Base-by-base conservation (phyloP, 2,113 vertebrate species). In the Geothlypis trichas region DNA sequence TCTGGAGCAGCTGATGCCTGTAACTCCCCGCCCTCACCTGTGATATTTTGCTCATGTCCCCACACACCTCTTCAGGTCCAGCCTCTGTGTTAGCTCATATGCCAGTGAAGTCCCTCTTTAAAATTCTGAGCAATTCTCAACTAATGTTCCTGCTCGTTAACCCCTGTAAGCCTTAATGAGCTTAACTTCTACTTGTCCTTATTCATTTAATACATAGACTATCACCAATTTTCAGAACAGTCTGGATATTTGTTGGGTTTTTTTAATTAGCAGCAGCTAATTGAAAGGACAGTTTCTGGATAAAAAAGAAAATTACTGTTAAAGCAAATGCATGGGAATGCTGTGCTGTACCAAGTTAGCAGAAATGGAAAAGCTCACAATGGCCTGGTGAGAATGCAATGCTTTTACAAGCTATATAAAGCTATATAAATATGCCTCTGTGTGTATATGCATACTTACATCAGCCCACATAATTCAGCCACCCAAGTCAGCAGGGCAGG, bases 251-350 rank as follows among this genome's bases (percentile, higher is more conserved):
- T 67, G 30, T 67, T 75, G 59, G 30, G 1, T 47, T 76, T 75
- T 75, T 95, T 93, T 37, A 95, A 96, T 97, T 96, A 96, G 22
- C 68, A 71, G 16, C 13, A 79, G 49, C 44, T 94, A 95, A 96
- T 91, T 96, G 89, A 95, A 95, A 91, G 49, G 26, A 76, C 13
- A 63, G 31, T 82, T 89, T 59, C 30, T 63, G 67, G 42, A 81
- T 81, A 51, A 81, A 95, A 76, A 51, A 41, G n/a, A 72, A 92
- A 90, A 27, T 54, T 22, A 59, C 21, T 62, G 37, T 65, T 39
- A 44, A 84, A 90, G 42, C 44, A 63, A 89, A 90, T 79, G 13
- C 27, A 51, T 37, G 27, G 24, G 14, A 47, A 54, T 68, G 20
- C 15, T 54, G 13, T n/a, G 66, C 22, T 57, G 23, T 42, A 68